These are phyloP conservation scores for Aspidapion aeneum DNA, from an alignment of 2,888 invertebrate species.

Conservation along the genomic window DNA sequence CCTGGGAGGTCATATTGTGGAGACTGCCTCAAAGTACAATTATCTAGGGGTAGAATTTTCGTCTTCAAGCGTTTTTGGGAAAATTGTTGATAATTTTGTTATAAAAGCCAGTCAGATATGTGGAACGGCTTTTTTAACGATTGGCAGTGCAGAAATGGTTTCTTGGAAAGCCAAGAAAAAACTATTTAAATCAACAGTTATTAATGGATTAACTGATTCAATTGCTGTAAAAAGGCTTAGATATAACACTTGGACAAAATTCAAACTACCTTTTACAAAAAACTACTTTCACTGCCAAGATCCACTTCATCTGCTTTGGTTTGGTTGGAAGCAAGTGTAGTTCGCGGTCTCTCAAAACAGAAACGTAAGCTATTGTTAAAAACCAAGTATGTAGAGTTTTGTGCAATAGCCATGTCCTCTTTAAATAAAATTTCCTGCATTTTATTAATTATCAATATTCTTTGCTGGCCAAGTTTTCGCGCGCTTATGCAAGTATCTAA, in stretches of 20 bases:
- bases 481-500: neutral
- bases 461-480: neutral
- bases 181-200: neutral
- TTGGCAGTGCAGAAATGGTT: neutral
- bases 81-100: neutral
- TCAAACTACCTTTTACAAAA: too few species aligned
- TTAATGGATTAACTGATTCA: neutral
- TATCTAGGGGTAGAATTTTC: neutral
- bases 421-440: neutral
- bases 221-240: neutral
- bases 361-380: neutral
- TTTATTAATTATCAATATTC: neutral
- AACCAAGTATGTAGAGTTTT: neutral
- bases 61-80: neutral
- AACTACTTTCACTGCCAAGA: neutral
- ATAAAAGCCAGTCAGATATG: neutral
- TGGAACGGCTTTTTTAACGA: neutral
- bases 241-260: too few species aligned
- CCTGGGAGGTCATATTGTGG: neutral
- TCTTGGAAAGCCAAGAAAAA: neutral
- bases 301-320: neutral
- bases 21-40: neutral
- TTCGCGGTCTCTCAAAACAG: neutral
- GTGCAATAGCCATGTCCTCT: neutral
- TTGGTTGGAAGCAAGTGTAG: too few species aligned